phyloP scores from a whole-genome alignment of 2,113 vertebrate genomes.

The Bucco capensis region DNA sequence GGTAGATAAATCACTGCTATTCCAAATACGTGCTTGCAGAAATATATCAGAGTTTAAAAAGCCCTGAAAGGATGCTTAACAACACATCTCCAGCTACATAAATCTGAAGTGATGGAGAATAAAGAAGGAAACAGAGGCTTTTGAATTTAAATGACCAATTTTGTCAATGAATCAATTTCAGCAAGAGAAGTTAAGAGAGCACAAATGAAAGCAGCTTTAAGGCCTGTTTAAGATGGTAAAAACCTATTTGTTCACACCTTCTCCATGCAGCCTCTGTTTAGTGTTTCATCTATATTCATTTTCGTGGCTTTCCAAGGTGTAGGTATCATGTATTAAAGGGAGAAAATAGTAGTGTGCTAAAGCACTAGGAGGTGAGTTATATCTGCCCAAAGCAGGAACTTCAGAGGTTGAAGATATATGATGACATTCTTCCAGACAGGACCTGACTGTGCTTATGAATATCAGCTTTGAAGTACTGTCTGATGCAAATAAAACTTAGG shows the following conservation, averaged over 20 bases:
- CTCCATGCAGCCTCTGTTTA: background rate
- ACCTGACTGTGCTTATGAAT: background rate
- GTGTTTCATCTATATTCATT: constrained; percentile 24
- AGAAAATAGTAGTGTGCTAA: background rate
- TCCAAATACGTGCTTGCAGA: background rate
- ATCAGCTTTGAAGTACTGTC: background rate
- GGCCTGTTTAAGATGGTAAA: background rate
- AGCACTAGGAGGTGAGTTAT: background rate
- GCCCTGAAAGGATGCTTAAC: background rate
- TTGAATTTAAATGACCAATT: constrained; percentile 50
- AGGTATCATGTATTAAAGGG: background rate
- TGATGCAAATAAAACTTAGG: background rate
- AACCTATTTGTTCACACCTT: background rate
- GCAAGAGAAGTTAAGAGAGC: background rate
- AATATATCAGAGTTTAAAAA: constrained; percentile 19
- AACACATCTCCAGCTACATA: background rate
- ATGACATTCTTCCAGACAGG: background rate
- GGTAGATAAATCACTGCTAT: background rate
- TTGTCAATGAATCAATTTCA: constrained; percentile 44
- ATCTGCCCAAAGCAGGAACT: background rate
- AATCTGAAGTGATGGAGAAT: background rate
- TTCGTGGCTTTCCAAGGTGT: constrained; percentile 28
- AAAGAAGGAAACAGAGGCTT: background rate
- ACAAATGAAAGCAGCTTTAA: background rate
- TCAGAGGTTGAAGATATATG: background rate